Percentiles rank a stretch among this genome's conserved stretches.
Evolutionary conservation across 1,140 invertebrate genomes (phyloP).

Genomic region (Drosophila takahashii): DNA sequence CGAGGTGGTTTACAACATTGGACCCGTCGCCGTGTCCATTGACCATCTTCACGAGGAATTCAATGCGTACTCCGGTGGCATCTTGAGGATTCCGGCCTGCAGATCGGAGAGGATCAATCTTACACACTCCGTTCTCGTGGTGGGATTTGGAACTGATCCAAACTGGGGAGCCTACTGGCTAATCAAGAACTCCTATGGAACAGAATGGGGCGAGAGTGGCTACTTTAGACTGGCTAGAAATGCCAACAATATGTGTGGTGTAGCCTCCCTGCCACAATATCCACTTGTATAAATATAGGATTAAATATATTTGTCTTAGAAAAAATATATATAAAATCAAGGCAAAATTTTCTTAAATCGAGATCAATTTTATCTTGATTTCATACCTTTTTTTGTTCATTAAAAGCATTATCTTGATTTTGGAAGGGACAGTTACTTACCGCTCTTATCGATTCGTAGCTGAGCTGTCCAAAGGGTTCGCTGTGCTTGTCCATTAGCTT

Average conservation of each 20-base stretch:
- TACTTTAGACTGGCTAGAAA: conserved; percentile 87
- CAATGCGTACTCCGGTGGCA: conserved; percentile 5
- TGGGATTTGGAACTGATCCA: not conserved
- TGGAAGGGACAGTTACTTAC: conserved; percentile 86
- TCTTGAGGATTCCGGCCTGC: conserved; percentile 86
- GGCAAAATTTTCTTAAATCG: too few species aligned
- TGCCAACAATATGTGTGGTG: conserved; percentile 42
- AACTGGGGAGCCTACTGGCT: conserved; percentile 87
- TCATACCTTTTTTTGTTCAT: too few species aligned
- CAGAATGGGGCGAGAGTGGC: conserved; percentile 87
- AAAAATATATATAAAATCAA: too few species aligned
- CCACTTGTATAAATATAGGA: not conserved
- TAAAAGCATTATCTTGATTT: too few species aligned
- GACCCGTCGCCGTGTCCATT: conserved; percentile 8
- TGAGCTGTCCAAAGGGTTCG: conserved; percentile 92
- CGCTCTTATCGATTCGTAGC: conserved; percentile 93
- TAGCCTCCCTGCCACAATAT: conserved; percentile 14
- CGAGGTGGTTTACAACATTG: conserved; percentile 89
- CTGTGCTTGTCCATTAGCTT: conserved; percentile 91
- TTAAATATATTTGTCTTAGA: too few species aligned
- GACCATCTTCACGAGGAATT: not conserved
- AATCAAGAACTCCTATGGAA: conserved; percentile 87
- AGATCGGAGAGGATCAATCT: conserved; percentile 64
- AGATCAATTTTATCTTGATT: too few species aligned
- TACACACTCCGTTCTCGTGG: conserved; percentile 85